phyloP scores from a whole-genome alignment of 2,113 vertebrate genomes.

The Tringa solitaria region DNA sequence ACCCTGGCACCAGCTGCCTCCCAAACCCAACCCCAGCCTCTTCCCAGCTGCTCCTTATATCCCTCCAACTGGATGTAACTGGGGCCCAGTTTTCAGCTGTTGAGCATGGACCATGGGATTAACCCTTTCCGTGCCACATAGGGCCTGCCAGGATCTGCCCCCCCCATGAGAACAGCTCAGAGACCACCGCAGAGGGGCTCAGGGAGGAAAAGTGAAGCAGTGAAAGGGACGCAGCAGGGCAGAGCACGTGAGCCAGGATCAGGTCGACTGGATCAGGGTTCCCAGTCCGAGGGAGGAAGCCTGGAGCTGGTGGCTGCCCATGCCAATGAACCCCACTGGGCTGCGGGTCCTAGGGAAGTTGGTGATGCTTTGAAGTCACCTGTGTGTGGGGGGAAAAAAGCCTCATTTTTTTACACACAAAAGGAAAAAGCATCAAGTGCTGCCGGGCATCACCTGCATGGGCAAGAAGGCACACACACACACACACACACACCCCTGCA shows the following conservation, averaged over 20 bases:
- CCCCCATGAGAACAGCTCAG: background rate
- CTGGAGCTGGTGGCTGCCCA: background rate
- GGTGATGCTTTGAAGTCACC: background rate
- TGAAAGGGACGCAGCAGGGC: background rate
- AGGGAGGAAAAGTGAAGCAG: background rate
- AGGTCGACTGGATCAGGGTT: background rate
- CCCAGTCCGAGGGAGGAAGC: background rate
- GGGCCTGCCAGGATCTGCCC: accelerated
- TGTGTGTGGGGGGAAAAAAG: accelerated
- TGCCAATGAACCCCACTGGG: background rate
- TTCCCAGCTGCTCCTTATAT: slow-evolving; percentile 26
- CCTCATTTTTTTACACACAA: background rate
- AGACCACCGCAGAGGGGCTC: accelerated
- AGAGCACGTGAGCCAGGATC: background rate
- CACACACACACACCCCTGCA: background rate
- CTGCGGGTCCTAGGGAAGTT: background rate
- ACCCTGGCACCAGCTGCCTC: slow-evolving; percentile 40
- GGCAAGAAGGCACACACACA: accelerated
- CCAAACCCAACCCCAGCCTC: background rate
- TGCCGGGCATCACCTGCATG: accelerated
- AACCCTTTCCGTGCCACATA: background rate
- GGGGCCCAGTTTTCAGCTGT: slow-evolving; percentile 54
- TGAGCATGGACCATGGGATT: background rate
- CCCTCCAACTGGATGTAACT: slow-evolving; percentile 7
- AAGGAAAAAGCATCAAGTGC: background rate